phyloP scores from a whole-genome alignment of 2,797 vertebrate species.

The Centroberyx gerrardi region DNA sequence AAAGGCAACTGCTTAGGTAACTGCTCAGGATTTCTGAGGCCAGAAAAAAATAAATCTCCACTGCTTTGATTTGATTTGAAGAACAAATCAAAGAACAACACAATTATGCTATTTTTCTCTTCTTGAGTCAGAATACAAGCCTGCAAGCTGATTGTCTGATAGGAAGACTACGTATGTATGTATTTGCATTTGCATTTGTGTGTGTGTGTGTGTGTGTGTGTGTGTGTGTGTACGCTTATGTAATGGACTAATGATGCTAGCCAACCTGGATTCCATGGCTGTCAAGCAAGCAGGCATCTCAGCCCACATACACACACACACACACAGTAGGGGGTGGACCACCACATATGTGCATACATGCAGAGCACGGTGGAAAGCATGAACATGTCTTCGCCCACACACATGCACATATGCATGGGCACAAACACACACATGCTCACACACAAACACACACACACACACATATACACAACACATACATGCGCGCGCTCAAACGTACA shows the following conservation, averaged over 20 bases:
- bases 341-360: constrained; percentile 27
- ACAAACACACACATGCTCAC: constrained; percentile 23
- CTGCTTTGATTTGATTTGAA: no score
- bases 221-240: constrained; percentile 18
- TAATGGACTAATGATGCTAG: constrained; percentile 33
- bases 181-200: neutral
- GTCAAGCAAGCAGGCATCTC: constrained; percentile 9
- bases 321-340: constrained; percentile 24
- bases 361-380: constrained; percentile 22
- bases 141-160: neutral
- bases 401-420: constrained; percentile 10
- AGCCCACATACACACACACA: constrained; percentile 18
- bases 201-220: neutral
- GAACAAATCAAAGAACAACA: neutral
- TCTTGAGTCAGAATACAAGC: neutral
- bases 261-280: constrained; percentile 18
- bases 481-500: constrained; percentile 32
- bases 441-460: constrained; percentile 4
- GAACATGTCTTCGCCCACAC: constrained; percentile 26
- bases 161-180: neutral
- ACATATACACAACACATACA: constrained; percentile 6
- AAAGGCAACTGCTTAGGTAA: no score
- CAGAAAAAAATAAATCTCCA: no score
- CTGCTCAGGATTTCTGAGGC: no score
- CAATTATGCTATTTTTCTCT: neutral